Base-by-base conservation (phyloP, 1,140 invertebrate genomes). In the Phenacoccus solenopsis region DNA sequence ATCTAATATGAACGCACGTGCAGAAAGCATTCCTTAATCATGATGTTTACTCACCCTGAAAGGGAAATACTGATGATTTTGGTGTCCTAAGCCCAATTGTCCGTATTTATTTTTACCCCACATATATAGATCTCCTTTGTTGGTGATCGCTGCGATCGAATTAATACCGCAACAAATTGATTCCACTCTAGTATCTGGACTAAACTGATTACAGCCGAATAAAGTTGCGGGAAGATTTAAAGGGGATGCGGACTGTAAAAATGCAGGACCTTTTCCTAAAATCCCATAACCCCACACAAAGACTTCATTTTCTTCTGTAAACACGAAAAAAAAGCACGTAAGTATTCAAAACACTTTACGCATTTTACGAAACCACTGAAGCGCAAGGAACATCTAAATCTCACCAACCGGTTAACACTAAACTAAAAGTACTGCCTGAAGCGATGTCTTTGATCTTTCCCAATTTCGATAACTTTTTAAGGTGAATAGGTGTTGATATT, bases 221-320 rank as follows among this genome's bases (percentile, higher is more conserved):
- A 98, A 78, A 0, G 87, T 83, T 9, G 84, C 76, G 9, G 94
- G 89, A 59, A 98, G 86, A 72, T 84, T 76, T 61, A 85, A 83
- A 0, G 94, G 95, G 72, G 79, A 79, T 4, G 76, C 73, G 5
- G 85, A 79, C 70, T 84, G 82, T 70, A 87, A 81, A 0, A 90
- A 85, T 74, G 87, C 81, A 0, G 94, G 94, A 0, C 95, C 95
- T 57, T 89, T 82, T 0, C 95, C 95, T 56, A 98, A 80, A 73
- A 96, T 84, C 61, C 96, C 96, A 79, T 86, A 96, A 10, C 96
- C 95, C 95, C 95, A 98, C 0, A 90, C 87, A 81, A 86, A 97
- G 0, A 95, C 90, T 38, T 91, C 80, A 10, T 93, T 93, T 73
- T 84, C 77, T 73, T 90, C 91, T 90, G 81, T 71, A 76, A 79